Evolutionary conservation across 2,113 vertebrate genomes (phyloP).

Genomic region (Corvus cornix): DNA sequence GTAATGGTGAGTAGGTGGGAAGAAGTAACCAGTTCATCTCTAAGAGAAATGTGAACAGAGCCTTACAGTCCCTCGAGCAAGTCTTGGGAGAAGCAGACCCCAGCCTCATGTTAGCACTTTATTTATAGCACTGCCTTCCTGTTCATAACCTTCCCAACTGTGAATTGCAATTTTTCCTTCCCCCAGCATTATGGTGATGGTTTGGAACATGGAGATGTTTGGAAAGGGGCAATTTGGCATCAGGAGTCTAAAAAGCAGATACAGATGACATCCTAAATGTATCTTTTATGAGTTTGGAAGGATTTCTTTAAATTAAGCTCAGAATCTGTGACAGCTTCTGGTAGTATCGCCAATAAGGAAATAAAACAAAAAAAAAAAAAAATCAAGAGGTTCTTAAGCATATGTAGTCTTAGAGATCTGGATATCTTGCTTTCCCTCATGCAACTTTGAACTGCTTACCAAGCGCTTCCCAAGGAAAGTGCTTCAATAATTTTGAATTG

Average conservation of each 20-base stretch:
- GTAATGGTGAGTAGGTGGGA: neutral
- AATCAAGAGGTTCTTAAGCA: neutral
- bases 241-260: constrained; percentile 29
- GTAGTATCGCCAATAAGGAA: constrained; percentile 18
- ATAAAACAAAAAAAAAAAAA: neutral
- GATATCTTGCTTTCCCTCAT: neutral
- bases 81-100: neutral
- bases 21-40: neutral
- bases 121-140: constrained; percentile 8
- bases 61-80: neutral
- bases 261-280: constrained; percentile 46
- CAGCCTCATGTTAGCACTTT: neutral
- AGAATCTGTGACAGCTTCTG: constrained; percentile 28
- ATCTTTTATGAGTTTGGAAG: constrained; percentile 54
- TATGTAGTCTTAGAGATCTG: neutral
- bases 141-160: neutral
- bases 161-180: neutral
- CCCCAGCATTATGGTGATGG: neutral
- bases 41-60: neutral
- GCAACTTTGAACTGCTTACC: neutral
- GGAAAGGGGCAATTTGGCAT: constrained; percentile 37
- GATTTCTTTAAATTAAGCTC: constrained; percentile 51
- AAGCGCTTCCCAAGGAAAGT: neutral
- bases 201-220: constrained; percentile 21
- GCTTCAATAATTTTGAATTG: constrained; percentile 38